Evolutionary conservation across 2,888 invertebrate species (phyloP), one percentile per base, ranked within the genome.

Genomic region (Antheraea yamamai): DNA sequence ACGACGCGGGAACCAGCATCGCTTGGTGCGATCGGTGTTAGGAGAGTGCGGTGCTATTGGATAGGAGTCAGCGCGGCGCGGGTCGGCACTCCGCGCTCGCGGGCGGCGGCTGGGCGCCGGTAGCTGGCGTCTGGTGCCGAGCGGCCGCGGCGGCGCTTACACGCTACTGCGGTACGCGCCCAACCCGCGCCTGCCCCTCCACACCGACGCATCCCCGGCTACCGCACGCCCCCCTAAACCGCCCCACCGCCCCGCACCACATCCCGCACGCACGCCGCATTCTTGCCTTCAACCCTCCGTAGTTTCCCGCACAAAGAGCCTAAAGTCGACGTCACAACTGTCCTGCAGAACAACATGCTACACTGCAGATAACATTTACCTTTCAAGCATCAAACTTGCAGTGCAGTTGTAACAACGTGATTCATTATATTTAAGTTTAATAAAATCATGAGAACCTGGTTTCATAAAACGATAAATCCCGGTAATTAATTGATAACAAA

Each of bases 161-260:
- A 91, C 94, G 91, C 90, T 94, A 94, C 93, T 94, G 93, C 94
- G 93, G 93, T 90, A 92, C 93, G 93, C 92, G 92, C 89, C 87
- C 88, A 83, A 84, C 87, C 85, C 89, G 86, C 86, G 84, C 84
- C 77, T 82, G 82, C 83, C 81, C 84, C 84, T 81, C 84, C 81
- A 86, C 85, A 83, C 85, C 88, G 85, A 87, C 87, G 87, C 88
- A 89, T 89, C 89, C 91, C 88, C 88, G 85, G 84, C 84, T 84
- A 78, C 85, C 82, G 86, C 85, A 83, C 85, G 81, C 85, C 81
- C 81, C 87, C 87, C 84, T 81, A 83, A 85, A 87, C 86, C 88
- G 87, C 86, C 81, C 84, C 82, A 80, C 84, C 79, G 72, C 79
- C 81, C 78, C 83, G 77, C 82, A 77, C 85, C 82, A 82, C 85